Percentiles rank a stretch among this genome's conserved stretches.
Evolutionary conservation across 1,140 invertebrate genomes (phyloP).

Genomic region (Euura lappo): DNA sequence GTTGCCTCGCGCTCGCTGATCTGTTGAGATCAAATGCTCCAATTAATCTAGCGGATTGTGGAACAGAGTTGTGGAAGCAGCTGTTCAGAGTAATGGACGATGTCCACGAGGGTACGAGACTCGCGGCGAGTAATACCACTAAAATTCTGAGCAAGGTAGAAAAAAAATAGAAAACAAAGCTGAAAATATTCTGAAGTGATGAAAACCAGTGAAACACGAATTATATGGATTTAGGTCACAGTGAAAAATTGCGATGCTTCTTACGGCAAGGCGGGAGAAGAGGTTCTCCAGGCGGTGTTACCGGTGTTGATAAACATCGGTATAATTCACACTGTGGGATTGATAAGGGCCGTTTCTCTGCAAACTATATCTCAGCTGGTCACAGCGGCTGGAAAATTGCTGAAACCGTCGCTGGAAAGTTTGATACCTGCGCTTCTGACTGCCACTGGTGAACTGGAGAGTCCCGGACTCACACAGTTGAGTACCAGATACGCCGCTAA

Average conservation of each 20-base stretch:
- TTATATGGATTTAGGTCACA: not conserved
- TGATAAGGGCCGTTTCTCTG: slow-evolving; percentile 83
- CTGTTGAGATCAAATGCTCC: slow-evolving; percentile 68
- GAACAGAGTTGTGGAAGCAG: slow-evolving; percentile 76
- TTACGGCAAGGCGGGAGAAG: slow-evolving; percentile 80
- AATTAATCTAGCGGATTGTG: slow-evolving; percentile 47
- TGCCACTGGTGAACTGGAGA: slow-evolving; percentile 85
- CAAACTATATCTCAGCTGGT: slow-evolving; percentile 86
- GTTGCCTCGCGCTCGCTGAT: slow-evolving; percentile 86
- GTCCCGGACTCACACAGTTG: slow-evolving; percentile 77
- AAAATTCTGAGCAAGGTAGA: slow-evolving; percentile 80
- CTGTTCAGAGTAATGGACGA: slow-evolving; percentile 92
- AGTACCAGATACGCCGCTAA: slow-evolving; percentile 75
- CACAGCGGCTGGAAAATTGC: slow-evolving; percentile 74
- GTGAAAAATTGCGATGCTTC: slow-evolving; percentile 66
- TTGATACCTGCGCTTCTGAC: slow-evolving; percentile 85
- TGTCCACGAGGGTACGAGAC: slow-evolving; percentile 87
- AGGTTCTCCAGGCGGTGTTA: slow-evolving; percentile 77
- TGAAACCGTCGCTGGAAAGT: slow-evolving; percentile 80
- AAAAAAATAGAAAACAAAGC: slow-evolving; percentile 19
- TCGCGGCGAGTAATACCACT: slow-evolving; percentile 79
- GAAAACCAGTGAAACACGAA: slow-evolving; percentile 13
- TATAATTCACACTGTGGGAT: slow-evolving; percentile 76
- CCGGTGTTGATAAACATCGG: slow-evolving; percentile 82
- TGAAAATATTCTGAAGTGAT: slow-evolving; percentile 8